Percentiles rank a stretch among this genome's conserved stretches.
Conservation (phyloP, 1,140 invertebrate genomes). For the Danaus melanippus region DNA sequence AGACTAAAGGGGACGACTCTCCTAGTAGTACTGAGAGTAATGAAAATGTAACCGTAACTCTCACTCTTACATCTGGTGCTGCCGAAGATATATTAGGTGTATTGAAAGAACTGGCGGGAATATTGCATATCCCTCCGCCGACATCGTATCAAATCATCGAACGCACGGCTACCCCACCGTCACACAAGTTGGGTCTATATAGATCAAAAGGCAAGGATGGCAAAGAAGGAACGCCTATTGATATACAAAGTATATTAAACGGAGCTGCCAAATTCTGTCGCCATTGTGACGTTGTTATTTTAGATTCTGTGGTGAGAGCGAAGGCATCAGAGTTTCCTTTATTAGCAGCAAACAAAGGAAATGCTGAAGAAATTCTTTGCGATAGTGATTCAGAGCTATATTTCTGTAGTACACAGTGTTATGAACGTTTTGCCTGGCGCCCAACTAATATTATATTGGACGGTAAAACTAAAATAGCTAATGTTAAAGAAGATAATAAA, state of each 20-base stretch:
- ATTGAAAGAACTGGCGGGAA: constrained; percentile 90
- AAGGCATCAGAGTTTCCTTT: constrained; percentile 86
- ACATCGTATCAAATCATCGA: constrained; percentile 89
- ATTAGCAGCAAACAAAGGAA: constrained; percentile 76
- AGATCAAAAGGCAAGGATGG: constrained; percentile 87
- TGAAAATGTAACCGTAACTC: constrained; percentile 92
- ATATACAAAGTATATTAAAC: constrained; percentile 92
- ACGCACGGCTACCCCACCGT: constrained; percentile 82
- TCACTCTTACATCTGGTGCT: constrained; percentile 90
- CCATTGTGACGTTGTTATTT: constrained; percentile 91
- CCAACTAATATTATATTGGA: constrained; percentile 70
- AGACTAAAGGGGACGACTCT: constrained; percentile 71
- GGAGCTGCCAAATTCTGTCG: constrained; percentile 91
- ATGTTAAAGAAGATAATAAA: constrained; percentile 56
- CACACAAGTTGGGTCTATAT: constrained; percentile 86
- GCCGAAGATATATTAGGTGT: constrained; percentile 94
- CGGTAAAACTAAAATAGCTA: constrained; percentile 47
- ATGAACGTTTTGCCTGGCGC: constrained; percentile 78
- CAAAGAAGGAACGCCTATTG: constrained; percentile 86
- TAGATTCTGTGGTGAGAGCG: constrained; percentile 85
- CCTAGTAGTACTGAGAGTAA: constrained; percentile 76
- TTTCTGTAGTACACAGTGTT: constrained; percentile 90
- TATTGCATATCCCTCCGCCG: constrained; percentile 90
- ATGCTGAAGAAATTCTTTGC: constrained; percentile 75
- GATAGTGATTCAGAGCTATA: constrained; percentile 78